Conservation (phyloP, 2,113 vertebrate species). For the Cochlearius cochlearius region DNA sequence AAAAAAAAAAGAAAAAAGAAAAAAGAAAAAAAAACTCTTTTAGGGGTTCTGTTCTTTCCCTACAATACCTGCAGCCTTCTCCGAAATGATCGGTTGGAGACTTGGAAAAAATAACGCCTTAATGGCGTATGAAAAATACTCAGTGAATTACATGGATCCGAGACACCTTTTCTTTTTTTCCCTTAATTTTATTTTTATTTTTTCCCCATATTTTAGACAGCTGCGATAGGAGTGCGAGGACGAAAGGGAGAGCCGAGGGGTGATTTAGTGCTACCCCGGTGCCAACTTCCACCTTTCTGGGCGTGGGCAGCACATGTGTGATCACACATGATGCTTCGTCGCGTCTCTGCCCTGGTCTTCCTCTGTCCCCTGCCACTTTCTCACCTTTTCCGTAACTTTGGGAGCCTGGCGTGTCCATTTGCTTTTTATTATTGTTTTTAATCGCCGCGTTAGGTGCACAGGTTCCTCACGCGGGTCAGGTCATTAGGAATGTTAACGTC, state of each 20-base stretch:
- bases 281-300: background rate
- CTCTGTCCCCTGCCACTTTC: background rate
- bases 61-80: background rate
- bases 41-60: background rate
- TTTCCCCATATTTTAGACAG: background rate
- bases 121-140: background rate
- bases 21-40: background rate
- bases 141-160: background rate
- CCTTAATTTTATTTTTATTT: background rate
- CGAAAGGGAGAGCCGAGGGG: background rate
- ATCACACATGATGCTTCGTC: background rate
- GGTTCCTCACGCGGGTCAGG: constrained; percentile 50
- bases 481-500: constrained; percentile 63
- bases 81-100: background rate
- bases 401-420: background rate
- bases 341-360: background rate
- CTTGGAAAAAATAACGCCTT: background rate
- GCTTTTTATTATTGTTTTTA: constrained; percentile 32
- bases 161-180: background rate
- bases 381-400: constrained; percentile 27
- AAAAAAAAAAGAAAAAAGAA: fast-evolving
- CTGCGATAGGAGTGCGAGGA: background rate
- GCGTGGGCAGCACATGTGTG: background rate
- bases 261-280: background rate
- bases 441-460: background rate